A percentile compares a stretch with the other conserved stretches of the same genome.
These are phyloP conservation scores for Piaya cayana DNA, from an alignment of 2,113 vertebrate species.

Conservation along the genomic window DNA sequence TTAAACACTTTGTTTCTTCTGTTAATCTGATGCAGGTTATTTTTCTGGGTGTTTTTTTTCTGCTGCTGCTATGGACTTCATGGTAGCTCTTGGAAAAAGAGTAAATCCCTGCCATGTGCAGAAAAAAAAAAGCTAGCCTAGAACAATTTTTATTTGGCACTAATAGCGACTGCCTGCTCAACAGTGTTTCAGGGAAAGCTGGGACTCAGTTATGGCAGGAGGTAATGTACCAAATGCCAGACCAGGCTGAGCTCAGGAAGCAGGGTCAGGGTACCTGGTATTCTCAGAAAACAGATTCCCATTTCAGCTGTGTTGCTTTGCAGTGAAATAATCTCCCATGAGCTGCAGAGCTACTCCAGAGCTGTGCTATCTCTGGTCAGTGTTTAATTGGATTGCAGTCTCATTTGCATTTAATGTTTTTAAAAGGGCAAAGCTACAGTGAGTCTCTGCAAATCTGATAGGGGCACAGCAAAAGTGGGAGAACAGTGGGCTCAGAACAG, in stretches of 20 bases:
- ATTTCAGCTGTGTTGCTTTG: background rate
- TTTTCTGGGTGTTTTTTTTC: background rate
- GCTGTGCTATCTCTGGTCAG: background rate
- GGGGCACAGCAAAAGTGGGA: background rate
- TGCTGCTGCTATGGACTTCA: background rate
- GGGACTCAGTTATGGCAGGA: background rate
- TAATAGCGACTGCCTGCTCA: background rate
- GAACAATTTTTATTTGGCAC: background rate
- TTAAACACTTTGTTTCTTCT: background rate
- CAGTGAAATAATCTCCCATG: background rate
- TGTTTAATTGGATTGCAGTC: background rate
- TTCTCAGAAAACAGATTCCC: constrained; percentile 15
- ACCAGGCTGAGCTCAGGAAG: background rate
- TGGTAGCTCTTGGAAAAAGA: background rate
- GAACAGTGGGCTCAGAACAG: background rate
- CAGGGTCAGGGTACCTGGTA: background rate
- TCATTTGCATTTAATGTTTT: background rate
- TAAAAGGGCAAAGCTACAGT: background rate
- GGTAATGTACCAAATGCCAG: background rate
- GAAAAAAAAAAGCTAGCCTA: background rate
- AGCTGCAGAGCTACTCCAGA: background rate
- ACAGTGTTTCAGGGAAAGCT: background rate
- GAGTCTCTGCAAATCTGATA: background rate
- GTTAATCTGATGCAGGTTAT: background rate
- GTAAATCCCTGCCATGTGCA: background rate